Base-by-base conservation (phyloP, 1,140 invertebrate genomes). In the Oncopeltus fasciatus region DNA sequence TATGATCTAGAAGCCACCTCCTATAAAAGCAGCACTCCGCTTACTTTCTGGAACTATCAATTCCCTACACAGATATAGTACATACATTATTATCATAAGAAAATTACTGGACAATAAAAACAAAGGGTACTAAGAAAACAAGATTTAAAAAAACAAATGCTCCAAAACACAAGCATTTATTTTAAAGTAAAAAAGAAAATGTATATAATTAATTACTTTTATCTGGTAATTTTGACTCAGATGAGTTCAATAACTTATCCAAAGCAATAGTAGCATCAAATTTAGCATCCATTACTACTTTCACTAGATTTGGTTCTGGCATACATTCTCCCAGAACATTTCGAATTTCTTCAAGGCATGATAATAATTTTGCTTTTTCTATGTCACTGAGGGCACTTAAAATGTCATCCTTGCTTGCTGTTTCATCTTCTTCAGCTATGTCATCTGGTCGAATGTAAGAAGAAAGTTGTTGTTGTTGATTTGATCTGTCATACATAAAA, bases 401-500 rank as follows among this genome's bases (percentile, higher is more conserved):
- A 20, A 14, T 11, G 70, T 67, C 26, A 9, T 57, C 28, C 27
- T 70, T 72, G 28, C 70, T 72, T 24, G 74, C 73, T 27, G 66
- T 64, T 12, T 75, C 77, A 56, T 80, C 79, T 69, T 84, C 85
- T 73, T 90, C 88, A 64, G 82, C 78, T 64, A 89, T 88, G 69
- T 88, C 80, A 65, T 83, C 80, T 59, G 87, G 80, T 11, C 78
- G 80, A 21, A 75, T 75, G 60, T 90, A 74, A 69, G 85, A 90
- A 0, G 82, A 80, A 28, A 84, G 80, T 67, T 83, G 65, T 83
- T 79, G 62, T 61, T 77, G 63, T 21, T 60, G 61, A 18, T 38
- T 75, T 69, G 80, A 79, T 38, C 91, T 78, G 71, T 94, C 89
- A 71, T 86, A 96, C 68, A 94, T 82, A 75, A 90, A 96, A 69